Percentiles rank a stretch among this genome's conserved stretches.
Conservation (phyloP, 2,888 invertebrate genomes). For the Pyrocoelia pectoralis region DNA sequence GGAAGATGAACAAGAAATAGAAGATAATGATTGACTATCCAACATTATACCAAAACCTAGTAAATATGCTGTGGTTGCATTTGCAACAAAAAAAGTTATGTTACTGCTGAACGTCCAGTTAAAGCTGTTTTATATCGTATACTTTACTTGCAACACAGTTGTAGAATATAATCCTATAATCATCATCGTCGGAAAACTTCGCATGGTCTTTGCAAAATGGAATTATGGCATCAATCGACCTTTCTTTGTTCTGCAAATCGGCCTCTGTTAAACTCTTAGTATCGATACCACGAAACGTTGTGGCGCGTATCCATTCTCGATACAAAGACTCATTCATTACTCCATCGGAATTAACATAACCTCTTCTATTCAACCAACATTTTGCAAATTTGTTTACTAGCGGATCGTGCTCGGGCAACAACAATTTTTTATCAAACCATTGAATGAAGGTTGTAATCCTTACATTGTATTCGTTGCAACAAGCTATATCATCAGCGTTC, state of each 20-base stretch:
- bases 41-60: too few species aligned
- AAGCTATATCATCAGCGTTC: not conserved
- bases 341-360: not conserved
- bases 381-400: constrained; percentile 4
- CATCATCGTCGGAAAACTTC: not conserved
- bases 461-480: not conserved
- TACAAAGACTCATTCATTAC: not conserved
- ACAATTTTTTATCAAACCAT: not conserved
- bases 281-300: not conserved
- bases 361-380: not conserved
- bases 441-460: not conserved
- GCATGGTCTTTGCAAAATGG: not conserved
- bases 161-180: not conserved
- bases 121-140: too few species aligned
- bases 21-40: too few species aligned
- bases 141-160: not conserved
- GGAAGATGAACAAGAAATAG: too few species aligned
- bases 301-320: not conserved
- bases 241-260: not conserved
- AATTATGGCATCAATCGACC: not conserved
- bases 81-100: too few species aligned
- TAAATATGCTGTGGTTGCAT: too few species aligned
- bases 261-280: not conserved
- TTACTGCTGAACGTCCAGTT: too few species aligned
- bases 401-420: not conserved